Percentiles rank a stretch among this genome's conserved stretches.
phyloP scores from a whole-genome alignment of 2,888 invertebrate species.

The Agrotis segetum region DNA sequence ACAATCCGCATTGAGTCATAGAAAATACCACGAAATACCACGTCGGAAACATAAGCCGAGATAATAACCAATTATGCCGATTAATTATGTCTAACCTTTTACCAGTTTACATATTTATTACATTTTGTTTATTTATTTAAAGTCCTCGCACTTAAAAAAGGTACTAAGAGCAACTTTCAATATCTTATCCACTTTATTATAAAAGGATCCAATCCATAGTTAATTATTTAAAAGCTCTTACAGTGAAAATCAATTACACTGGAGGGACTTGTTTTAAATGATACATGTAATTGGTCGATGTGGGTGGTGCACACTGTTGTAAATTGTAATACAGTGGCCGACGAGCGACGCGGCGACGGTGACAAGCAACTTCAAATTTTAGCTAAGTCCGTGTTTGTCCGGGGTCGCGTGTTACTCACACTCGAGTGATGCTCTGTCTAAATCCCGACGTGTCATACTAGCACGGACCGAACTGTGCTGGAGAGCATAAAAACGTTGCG shows the following conservation, averaged over 20 bases:
- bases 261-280: slow-evolving; percentile 26
- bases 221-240: slow-evolving; percentile 34
- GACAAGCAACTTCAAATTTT: not conserved
- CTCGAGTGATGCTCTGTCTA: not conserved
- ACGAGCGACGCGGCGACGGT: not conserved
- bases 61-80: too few relatives aligned
- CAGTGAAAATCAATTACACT: slow-evolving; percentile 37
- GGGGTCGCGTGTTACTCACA: not conserved
- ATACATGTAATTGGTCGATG: slow-evolving; percentile 19
- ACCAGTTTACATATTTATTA: too few relatives aligned
- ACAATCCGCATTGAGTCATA: too few relatives aligned
- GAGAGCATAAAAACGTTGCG: slow-evolving; percentile 2
- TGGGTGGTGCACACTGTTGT: slow-evolving; percentile 26
- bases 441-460: not conserved
- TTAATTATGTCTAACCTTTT: too few relatives aligned
- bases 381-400: not conserved
- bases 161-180: too few relatives aligned
- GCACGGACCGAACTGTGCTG: not conserved
- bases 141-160: too few relatives aligned
- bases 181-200: not conserved
- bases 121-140: too few relatives aligned
- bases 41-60: too few relatives aligned
- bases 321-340: too few relatives aligned
- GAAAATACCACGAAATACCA: too few relatives aligned
- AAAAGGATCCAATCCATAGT: slow-evolving; percentile 8